Percentiles rank a stretch among this genome's conserved stretches.
Conservation (phyloP, 1,140 invertebrate genomes). For the Dinothrombium tinctorium region DNA sequence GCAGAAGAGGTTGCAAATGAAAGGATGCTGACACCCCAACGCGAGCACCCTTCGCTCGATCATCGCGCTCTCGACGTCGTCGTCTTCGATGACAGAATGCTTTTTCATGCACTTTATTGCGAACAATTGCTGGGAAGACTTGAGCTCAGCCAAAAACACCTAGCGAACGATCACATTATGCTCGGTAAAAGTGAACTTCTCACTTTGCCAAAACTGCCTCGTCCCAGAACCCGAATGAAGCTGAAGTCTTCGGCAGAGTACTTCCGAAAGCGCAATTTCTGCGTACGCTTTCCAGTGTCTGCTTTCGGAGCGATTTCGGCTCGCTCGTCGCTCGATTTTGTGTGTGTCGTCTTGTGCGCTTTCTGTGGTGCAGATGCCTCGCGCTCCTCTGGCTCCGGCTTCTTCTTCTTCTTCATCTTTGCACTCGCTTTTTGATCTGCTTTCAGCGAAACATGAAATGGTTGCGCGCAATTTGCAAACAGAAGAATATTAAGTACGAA, state of each 20-base stretch:
- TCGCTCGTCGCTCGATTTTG: no score
- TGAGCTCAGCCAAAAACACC: constrained; percentile 1
- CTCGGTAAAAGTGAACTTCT: neutral
- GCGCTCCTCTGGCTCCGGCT: no score
- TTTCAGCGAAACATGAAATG: no score
- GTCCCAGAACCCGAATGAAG: neutral
- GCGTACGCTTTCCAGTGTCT: no score
- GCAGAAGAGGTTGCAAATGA: constrained; percentile 88
- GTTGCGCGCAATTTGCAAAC: no score
- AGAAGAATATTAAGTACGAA: no score
- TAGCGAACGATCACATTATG: neutral
- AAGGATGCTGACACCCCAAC: constrained; percentile 88
- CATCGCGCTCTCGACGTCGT: constrained; percentile 94
- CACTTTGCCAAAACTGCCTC: constrained; percentile 3
- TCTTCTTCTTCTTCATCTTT: no score
- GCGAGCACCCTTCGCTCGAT: constrained; percentile 90
- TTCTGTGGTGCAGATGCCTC: no score
- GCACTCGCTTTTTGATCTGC: no score
- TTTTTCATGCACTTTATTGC: constrained; percentile 97
- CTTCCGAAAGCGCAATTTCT: neutral
- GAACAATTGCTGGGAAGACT: constrained; percentile 34
- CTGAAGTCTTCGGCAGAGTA: neutral
- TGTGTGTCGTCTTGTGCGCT: no score
- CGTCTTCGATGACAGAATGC: constrained; percentile 87
- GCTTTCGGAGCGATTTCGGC: no score